phyloP scores from a whole-genome alignment of 23 tunicate genomes.

The Styela clava region DNA sequence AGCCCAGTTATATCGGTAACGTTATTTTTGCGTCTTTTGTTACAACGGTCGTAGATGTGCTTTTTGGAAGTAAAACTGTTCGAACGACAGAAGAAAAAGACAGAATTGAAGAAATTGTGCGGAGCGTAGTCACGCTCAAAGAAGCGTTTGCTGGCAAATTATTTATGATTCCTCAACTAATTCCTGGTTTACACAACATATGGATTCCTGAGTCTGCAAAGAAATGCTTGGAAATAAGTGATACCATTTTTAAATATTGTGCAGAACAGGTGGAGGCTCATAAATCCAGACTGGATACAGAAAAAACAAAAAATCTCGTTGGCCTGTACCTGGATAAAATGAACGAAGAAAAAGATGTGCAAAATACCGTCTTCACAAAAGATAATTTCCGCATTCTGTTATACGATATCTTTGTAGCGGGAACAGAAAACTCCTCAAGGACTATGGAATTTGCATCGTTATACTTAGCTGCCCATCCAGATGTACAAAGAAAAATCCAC shows the following conservation, averaged over 20 bases:
- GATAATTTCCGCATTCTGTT: neutral
- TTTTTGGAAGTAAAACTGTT: neutral
- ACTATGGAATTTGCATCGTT: neutral
- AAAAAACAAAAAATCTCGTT: neutral
- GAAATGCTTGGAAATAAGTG: neutral
- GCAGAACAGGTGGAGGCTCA: neutral
- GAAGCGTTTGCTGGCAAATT: neutral
- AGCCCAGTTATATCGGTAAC: neutral
- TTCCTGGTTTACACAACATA: neutral
- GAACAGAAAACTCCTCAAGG: neutral
- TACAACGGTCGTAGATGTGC: neutral
- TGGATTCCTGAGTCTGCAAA: constrained; percentile 1
- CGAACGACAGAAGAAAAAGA: neutral
- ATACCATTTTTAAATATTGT: neutral
- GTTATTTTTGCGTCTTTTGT: neutral
- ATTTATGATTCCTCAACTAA: neutral
- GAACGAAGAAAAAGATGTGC: neutral
- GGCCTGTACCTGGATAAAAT: neutral
- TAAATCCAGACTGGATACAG: neutral
- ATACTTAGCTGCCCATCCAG: constrained; percentile 3
- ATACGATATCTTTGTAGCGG: constrained; percentile 8
- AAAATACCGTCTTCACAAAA: neutral
- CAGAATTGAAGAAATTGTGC: neutral
- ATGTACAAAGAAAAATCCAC: neutral
- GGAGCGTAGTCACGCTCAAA: neutral